Evolutionary conservation across 2,797 vertebrate species (phyloP), one percentile per base, ranked within the genome.

Genomic region (Tympanoctomys barrerae): DNA sequence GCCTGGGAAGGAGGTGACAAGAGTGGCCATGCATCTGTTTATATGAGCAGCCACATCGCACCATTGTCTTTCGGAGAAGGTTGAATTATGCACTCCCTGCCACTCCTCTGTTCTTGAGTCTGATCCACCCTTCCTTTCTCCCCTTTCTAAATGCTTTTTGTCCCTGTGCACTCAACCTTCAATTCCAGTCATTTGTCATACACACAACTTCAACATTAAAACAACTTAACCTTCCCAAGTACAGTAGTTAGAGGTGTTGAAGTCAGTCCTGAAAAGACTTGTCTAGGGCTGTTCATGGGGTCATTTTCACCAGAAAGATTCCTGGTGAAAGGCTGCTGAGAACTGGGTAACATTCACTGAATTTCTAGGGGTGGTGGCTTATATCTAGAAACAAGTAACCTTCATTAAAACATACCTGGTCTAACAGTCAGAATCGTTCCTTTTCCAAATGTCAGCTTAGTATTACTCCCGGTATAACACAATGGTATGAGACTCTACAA

Each of bases 331-430:
- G 75, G 81, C 31, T 64, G 31, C 75, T 85, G 87, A 80, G 49
- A 83, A 80, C 12, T 61, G n/a, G 11, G n/a, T 26, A 82, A 79
- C 64, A 33, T 84, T 61, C 62, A 71, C 2, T 33, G 73, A 96
- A 87, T 86, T 89, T 94, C 82, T 94, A 82, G 85, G 68, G 26
- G 26, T 26, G 22, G 24, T 33, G 19, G 52, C 31, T 96, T 93
- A 79, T 24, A 22, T 66, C 93, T 93, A 94, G 77, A 92, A 91
- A 89, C 33, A 88, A 89, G 9, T 61, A 33, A 78, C 78, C n/a
- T 66, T 92, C 62, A 88, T 94, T 86, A 71, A 94, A 79, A 93
- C 97, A 52, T 98, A 98, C 97, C 93, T 96, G 97, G 96, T 62
- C 3, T 92, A 79, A 97, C 82, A 57, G 28, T 97, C 33, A 98